A percentile compares a stretch with the other conserved stretches of the same genome.
phyloP scores from a whole-genome alignment of 2,797 vertebrate species.

The Poeciliopsis paucimaculata region DNA sequence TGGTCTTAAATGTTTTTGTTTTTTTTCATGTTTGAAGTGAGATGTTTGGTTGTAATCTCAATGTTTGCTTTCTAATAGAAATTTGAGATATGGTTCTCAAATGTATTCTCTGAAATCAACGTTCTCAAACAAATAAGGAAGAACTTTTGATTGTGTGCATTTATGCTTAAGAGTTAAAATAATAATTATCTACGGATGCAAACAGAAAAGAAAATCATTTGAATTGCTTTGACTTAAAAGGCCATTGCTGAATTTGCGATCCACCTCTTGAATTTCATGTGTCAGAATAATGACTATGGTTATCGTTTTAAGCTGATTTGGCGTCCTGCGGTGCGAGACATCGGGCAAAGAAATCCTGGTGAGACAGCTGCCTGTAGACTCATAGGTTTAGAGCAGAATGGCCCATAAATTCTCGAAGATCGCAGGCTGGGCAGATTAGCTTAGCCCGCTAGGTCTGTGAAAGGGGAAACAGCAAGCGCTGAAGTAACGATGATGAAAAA shows the following conservation, averaged over 20 bases:
- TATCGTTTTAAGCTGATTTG: constrained; percentile 74
- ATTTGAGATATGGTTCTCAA: neutral
- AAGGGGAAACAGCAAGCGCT: constrained; percentile 55
- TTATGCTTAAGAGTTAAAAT: constrained; percentile 29
- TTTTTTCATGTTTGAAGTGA: constrained; percentile 9
- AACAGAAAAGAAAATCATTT: constrained; percentile 31
- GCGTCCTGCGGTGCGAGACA: constrained; percentile 73
- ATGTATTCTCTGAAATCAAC: neutral
- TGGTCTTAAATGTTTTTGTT: constrained; percentile 31
- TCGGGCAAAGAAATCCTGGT: constrained; percentile 62
- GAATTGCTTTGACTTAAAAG: constrained; percentile 12
- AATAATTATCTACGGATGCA: constrained; percentile 19
- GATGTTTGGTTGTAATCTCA: constrained; percentile 26
- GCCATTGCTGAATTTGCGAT: constrained; percentile 33
- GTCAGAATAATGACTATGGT: constrained; percentile 57
- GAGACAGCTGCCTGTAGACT: constrained; percentile 70
- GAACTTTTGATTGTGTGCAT: constrained; percentile 9
- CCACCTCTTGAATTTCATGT: constrained; percentile 34
- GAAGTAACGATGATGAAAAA: constrained; percentile 86
- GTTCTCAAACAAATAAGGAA: constrained; percentile 33
- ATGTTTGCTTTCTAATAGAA: constrained; percentile 1
- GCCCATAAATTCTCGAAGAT: constrained; percentile 47
- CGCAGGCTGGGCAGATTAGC: constrained; percentile 64
- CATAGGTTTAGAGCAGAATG: constrained; percentile 36
- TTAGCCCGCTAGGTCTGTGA: constrained; percentile 48